Evolutionary conservation across 1,140 invertebrate species (phyloP).

Genomic region (Papilio dardanus): DNA sequence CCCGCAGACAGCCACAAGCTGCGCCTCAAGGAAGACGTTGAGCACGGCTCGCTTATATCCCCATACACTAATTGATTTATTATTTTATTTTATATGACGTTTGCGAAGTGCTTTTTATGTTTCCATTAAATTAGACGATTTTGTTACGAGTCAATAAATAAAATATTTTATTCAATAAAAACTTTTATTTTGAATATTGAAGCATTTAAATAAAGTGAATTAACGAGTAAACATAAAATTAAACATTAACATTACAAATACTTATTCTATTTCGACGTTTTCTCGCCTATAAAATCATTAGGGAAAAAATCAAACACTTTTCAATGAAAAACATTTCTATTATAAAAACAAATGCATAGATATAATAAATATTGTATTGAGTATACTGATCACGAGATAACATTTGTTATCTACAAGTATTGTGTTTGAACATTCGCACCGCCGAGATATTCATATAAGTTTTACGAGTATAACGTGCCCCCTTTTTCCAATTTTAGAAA

Average conservation of each 20-base stretch:
- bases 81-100: background rate
- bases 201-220: constrained; percentile 6
- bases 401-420: background rate
- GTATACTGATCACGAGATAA: background rate
- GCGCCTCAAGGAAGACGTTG: constrained; percentile 42
- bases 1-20: background rate
- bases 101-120: background rate
- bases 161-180: background rate
- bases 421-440: background rate
- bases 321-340: background rate
- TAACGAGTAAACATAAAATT: constrained; percentile 3
- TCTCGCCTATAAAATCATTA: background rate
- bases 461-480: no score
- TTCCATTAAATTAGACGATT: background rate
- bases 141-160: background rate
- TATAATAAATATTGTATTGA: constrained; percentile 1
- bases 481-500: no score
- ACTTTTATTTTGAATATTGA: constrained; percentile 5
- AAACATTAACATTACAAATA: background rate
- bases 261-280: background rate
- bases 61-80: constrained; percentile 29
- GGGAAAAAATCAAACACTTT: background rate
- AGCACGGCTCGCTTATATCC: constrained; percentile 39
- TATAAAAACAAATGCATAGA: background rate
- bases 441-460: no score